Conservation (phyloP, 2,797 vertebrate genomes). For the Ara ararauna region DNA sequence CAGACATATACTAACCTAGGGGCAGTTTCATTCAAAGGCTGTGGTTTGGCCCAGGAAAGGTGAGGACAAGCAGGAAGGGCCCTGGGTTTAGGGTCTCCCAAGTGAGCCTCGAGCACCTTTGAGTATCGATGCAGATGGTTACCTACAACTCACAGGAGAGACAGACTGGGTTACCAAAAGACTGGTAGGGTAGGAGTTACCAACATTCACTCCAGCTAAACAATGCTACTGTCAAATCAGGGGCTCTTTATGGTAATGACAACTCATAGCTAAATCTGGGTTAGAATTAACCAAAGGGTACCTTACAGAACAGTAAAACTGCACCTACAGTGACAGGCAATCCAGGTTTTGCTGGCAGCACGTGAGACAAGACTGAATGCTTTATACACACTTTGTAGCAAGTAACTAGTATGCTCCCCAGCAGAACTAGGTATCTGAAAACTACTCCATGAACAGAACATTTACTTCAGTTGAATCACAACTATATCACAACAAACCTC, state of each 20-base stretch:
- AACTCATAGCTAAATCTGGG: rapidly evolving
- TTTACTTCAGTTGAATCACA: neutral
- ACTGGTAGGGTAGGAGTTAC: neutral
- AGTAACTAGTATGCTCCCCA: neutral
- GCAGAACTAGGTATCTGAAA: neutral
- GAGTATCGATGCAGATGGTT: constrained; percentile 98
- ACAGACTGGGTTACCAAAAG: neutral
- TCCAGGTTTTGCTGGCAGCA: neutral
- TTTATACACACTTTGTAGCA: neutral
- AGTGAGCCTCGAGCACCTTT: constrained; percentile 93
- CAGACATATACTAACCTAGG: constrained; percentile 84
- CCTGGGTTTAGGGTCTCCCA: constrained; percentile 93
- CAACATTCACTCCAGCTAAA: neutral
- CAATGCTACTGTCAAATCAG: neutral
- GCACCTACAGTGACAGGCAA: neutral
- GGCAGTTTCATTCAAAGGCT: constrained; percentile 96
- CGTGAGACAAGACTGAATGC: neutral
- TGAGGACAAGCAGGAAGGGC: constrained; percentile 96
- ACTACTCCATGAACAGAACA: neutral
- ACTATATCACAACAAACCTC: neutral
- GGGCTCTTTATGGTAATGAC: neutral
- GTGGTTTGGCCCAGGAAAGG: constrained; percentile 97
- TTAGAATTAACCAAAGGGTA: neutral
- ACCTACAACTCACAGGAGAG: constrained; percentile 76
- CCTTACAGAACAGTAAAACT: neutral